Base-by-base conservation (phyloP, 2,888 invertebrate species). In the Drosophila affinis region DNA sequence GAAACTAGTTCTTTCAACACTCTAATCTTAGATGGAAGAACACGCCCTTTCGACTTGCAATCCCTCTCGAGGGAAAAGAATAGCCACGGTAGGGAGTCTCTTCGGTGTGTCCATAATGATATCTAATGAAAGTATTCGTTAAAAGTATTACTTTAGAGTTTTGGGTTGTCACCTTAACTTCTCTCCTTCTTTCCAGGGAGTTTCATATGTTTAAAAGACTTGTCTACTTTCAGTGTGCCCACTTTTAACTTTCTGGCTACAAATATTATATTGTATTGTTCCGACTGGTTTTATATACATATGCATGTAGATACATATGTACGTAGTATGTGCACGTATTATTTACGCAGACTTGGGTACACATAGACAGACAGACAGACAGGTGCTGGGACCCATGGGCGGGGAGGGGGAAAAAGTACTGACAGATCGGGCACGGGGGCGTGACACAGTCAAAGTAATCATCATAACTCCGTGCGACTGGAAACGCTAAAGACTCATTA, bases 401-500 rank as follows among this genome's bases (percentile, higher is more conserved):
- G 21, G 21, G 21, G 39, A 7, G 39, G 2, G 14, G 39, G 39
- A 3, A 39, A 39, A 39, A 1, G 39, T 34, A 32, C 39, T 46
- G 46, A 9, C 24, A 44, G 46, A 32, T 9, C 7, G 7, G 51
- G 49, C 4, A 39, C 10, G 18, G 17, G 14, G 48, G 62, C 56
- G 59, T 56, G 69, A 58, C 58, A 60, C 17, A 39, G 75, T 60
- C 61, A 65, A 75, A 76, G 76, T 81, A 85, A 83, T 83, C 81
- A 83, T 76, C 78, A 81, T 86, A 82, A 83, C 75, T 80, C 67
- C 63, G 75, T 47, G 51, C 76, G 75, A 49, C 74, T 56, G 75
- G 82, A 81, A 89, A 90, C 89, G 86, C 83, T 83, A 90, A 89
- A 88, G 78, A 88, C 90, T 87, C 88, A 89, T 90, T 90, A 90